phyloP scores from a whole-genome alignment of 2,797 vertebrate species.

The Schizopygopsis malacanthus region DNA sequence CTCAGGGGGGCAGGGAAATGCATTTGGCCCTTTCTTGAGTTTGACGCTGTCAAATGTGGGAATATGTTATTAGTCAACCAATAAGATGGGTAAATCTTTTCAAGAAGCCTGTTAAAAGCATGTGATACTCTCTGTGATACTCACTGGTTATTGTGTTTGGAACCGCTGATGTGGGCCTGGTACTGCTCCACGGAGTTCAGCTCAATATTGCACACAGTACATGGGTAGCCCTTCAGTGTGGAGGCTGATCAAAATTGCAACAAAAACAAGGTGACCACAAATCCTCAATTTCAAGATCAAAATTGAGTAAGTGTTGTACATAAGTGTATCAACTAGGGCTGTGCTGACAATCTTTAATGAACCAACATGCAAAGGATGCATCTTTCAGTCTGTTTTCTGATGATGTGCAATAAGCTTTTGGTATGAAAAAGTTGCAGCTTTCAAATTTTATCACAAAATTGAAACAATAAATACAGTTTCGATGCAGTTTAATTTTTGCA shows the following conservation, averaged over 20 bases:
- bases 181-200: slow-evolving; percentile 99
- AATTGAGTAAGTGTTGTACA: background rate
- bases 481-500: background rate
- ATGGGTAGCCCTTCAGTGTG: slow-evolving; percentile 88
- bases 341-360: background rate
- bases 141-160: slow-evolving; percentile 98
- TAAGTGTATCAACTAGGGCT: background rate
- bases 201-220: slow-evolving; percentile 91
- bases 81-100: background rate
- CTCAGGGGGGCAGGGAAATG: slow-evolving; percentile 40
- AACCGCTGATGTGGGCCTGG: slow-evolving; percentile 95
- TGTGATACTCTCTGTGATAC: slow-evolving; percentile 86
- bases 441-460: background rate
- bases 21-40: slow-evolving; percentile 70
- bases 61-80: background rate
- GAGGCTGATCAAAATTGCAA: slow-evolving; percentile 74
- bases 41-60: slow-evolving; percentile 46
- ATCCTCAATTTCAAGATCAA: background rate
- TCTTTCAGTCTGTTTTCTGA: background rate
- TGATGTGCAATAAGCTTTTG: background rate
- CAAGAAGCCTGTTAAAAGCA: background rate
- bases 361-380: background rate
- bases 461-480: background rate
- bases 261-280: background rate
- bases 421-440: background rate